Evolutionary conservation across 2,888 invertebrate genomes (phyloP), one percentile per base, ranked within the genome.

Genomic region (Yponomeuta evonymella): DNA sequence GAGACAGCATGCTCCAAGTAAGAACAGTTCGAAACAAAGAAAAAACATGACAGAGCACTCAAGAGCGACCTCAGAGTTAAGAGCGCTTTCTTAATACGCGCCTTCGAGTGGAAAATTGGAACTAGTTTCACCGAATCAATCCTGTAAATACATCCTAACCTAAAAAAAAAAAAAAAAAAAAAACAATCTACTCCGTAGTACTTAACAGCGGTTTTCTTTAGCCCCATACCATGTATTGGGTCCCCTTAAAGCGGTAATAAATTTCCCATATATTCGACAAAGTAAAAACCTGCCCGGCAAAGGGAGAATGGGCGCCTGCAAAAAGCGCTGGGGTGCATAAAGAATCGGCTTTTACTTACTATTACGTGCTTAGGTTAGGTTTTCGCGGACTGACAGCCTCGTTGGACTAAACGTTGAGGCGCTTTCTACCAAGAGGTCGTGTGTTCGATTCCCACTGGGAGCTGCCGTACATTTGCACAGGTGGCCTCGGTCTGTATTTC

Each of bases 251-350:
- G 73, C 70, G 74, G 79, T 78, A 76, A 87, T 88, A 89, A 90
- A 89, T 89, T 86, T 77, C 58, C 75, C 76, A 76, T 77, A 81
- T 82, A 81, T 84, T 81, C 76, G 79, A 76, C 77, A 80, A 84
- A 88, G 83, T 87, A 85, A 86, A 85, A 85, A 23, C 23, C 15
- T 33, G 58, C 11, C 15, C 6, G 29, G 1, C 58, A 30, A 23
- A 48, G 58, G 23, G 58, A 15, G 30, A 30, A 29, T 69, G 67
- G 23, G 67, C 23, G 43, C 36, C 36, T 68, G 71, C 81, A 84
- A 87, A 88, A 83, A 85, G 79, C 66, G 76, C 78, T 75, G 82
- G 90, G 90, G 91, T 91, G 91, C 88, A 91, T 91, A 90, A 82
- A 82, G 80, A 86, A 91, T 43, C 86, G 88, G 88, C 89, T 89